Base-by-base conservation (phyloP, 2,797 vertebrate species). In the Cichlasoma orientale region DNA sequence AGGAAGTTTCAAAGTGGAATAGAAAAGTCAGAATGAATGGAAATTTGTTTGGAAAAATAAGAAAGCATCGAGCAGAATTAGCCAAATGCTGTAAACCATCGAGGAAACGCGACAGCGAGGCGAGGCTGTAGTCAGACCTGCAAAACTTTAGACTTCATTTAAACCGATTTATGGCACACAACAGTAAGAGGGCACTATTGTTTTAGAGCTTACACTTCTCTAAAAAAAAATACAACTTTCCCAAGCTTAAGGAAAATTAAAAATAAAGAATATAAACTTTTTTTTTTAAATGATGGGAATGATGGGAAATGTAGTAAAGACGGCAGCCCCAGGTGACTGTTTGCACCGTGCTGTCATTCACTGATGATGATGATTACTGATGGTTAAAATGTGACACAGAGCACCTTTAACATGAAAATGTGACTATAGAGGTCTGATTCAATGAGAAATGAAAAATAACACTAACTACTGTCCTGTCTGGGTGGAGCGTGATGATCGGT, bases 321-420 rank as follows among this genome's bases (percentile, higher is more conserved):
- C 3, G n/a, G 18, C 25, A 70, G 27, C 0, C 74, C 4, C 25
- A 54, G 41, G 59, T 57, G 59, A 56, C 7, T 56, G 52, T 36
- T 72, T 56, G 16, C 21, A 57, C 59, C 31, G 27, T 38, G 10
- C 70, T 25, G 69, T 69, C 55, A 7, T 56, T 75, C 1, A 7
- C 38, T 29, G 50, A 54, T 58, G 41, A 54, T 58, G 41, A 47
- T 8, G 38, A 66, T 66, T 66, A 66, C 41, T 27, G 61, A 66
- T 50, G 72, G 13, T 63, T 55, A 1, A 4, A 76, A 77, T 58
- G 78, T 41, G 78, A 86, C 53, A 58, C 78, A 31, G 77, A 89
- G 88, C 88, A 91, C 86, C 89, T 47, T 73, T 61, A 75, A 83
- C 58, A n/a, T 13, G 72, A 44, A 63, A 68, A 41, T 13, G 44